A percentile compares a stretch with the other conserved stretches of the same genome.
Conservation (phyloP, 2,888 invertebrate species). For the Arenicola marina region DNA sequence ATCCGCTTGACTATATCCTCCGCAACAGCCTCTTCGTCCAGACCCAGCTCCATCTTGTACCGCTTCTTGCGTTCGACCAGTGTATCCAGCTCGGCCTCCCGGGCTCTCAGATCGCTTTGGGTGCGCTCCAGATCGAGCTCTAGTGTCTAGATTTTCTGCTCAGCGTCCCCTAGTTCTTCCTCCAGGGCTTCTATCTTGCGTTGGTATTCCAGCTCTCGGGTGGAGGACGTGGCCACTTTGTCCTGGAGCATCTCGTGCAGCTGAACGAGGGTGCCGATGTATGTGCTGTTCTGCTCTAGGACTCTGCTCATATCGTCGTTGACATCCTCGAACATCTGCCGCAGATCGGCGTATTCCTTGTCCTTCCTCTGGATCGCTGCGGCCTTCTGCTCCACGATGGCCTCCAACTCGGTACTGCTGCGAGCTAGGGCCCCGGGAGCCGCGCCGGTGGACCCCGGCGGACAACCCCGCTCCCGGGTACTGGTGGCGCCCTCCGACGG, state of each 20-base stretch:
- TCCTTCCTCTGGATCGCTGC: constrained; percentile 23
- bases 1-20: constrained; percentile 15
- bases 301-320: constrained; percentile 25
- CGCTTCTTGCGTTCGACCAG: constrained; percentile 14
- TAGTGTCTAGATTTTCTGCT: constrained; percentile 16
- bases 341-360: constrained; percentile 28
- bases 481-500: background rate
- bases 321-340: constrained; percentile 22
- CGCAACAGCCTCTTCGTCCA: constrained; percentile 18
- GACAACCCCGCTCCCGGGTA: background rate
- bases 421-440: no score
- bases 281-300: constrained; percentile 32
- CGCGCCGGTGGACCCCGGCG: no score
- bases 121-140: constrained; percentile 14
- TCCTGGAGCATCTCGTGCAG: constrained; percentile 21
- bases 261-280: constrained; percentile 29
- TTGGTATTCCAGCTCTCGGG: background rate
- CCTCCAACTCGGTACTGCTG: constrained; percentile 13
- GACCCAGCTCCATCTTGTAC: constrained; percentile 23
- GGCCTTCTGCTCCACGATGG: constrained; percentile 11
- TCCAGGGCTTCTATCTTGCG: constrained; percentile 18
- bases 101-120: constrained; percentile 4
- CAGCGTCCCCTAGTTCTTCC: constrained; percentile 17
- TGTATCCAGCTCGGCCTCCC: constrained; percentile 18
- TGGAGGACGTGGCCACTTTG: constrained; percentile 2